Evolutionary conservation across 2,113 vertebrate species (phyloP), one percentile per base, ranked within the genome.

Genomic region (Phylloscopus whistleri): DNA sequence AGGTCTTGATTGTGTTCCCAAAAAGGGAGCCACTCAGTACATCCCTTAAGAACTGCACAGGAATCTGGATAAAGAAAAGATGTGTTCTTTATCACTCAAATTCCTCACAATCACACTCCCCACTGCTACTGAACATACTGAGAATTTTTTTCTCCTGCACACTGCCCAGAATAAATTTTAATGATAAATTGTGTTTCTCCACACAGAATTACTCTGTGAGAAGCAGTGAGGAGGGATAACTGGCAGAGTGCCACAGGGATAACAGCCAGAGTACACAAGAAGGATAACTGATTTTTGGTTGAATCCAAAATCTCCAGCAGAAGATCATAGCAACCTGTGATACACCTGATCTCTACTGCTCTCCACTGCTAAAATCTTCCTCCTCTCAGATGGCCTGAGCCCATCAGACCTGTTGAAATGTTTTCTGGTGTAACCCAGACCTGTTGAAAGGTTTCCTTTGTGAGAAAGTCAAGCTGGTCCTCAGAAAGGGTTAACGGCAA

Each of bases 61-160:
- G 30, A 49, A 58, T 58, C 31, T 58, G 13, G 31, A 59, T 26
- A 49, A 76, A 58, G 41, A 13, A 76, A 58, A 67, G 70, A 43
- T 0, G 4, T 43, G 13, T 51, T 51, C 35, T 67, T 67, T 14
- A 31, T 59, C 26, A 44, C 12, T 26, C 53, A 68, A 59, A 77
- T 59, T 59, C 27, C 37, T 59, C 72, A 59, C 20, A 49, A 41
- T 28, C 44, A 52, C 26, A 52, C 7, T 68, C 13, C 22, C 9
- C 33, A 31, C 14, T 59, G 26, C 37, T 31, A 18, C 4, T 59
- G 37, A 86, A 26, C 21, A 9, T 59, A 13, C 31, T 31, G 31
- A 67, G 21, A 51, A 59, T 11, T 58, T 58, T 21, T 67, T 58
- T 35, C 26, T 43, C 16, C 62, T 12, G 3, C 1, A 0, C 0